Conservation (phyloP, 2,113 vertebrate species). For the Loxodonta africana region DNA sequence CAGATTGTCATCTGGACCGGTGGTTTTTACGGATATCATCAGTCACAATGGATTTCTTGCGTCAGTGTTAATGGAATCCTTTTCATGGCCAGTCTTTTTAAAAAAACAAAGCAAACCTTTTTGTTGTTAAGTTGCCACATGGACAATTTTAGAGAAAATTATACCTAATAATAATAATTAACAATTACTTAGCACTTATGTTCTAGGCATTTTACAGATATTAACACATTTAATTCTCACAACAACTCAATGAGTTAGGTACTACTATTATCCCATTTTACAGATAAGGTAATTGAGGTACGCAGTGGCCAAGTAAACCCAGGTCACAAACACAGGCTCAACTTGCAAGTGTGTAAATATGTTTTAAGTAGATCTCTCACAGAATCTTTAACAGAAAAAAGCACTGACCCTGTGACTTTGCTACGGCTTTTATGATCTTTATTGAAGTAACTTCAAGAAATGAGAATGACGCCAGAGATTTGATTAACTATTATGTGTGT, state of each 20-base stretch:
- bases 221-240: constrained; percentile 31
- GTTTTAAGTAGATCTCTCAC: constrained; percentile 33
- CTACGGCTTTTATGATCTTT: constrained; percentile 39
- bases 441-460: constrained; percentile 63
- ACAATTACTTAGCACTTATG: constrained; percentile 35
- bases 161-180: background rate
- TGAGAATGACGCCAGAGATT: constrained; percentile 2
- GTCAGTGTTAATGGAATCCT: constrained; percentile 22
- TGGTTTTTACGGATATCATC: background rate
- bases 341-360: constrained; percentile 15
- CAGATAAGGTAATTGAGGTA: constrained; percentile 35
- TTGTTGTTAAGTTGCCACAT: constrained; percentile 30
- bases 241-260: background rate
- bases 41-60: background rate
- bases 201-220: constrained; percentile 14
- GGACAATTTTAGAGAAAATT: constrained; percentile 56
- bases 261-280: constrained; percentile 38
- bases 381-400: constrained; percentile 42
- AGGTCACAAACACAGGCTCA: background rate
- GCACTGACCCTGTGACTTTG: background rate
- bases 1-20: background rate
- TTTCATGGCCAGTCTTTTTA: background rate
- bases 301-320: background rate
- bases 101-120: constrained; percentile 37
- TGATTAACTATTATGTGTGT: constrained; percentile 56